Conservation (phyloP, 2,797 vertebrate species). For the Molossus molossus region DNA sequence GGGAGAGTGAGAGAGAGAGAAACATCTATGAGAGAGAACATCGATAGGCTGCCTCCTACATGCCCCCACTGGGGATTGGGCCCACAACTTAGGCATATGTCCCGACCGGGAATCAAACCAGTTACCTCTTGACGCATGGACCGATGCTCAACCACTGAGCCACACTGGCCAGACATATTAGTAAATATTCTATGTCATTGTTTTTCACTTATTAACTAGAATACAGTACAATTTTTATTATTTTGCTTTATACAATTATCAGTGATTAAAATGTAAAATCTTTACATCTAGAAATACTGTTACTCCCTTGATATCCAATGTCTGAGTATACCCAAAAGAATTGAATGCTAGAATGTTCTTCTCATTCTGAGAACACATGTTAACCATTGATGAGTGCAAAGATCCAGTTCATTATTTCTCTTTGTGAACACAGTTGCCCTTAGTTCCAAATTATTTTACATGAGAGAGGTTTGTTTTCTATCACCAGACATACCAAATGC, state of each 20-base stretch:
- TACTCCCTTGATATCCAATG: background rate
- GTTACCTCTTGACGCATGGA: too few relatives aligned
- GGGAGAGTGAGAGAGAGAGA: too few relatives aligned
- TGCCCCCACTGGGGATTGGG: too few relatives aligned
- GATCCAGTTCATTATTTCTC: background rate
- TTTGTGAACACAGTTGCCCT: background rate
- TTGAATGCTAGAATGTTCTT: background rate
- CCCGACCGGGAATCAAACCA: too few relatives aligned
- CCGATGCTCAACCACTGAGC: too few relatives aligned
- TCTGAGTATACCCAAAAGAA: background rate
- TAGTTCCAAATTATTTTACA: background rate
- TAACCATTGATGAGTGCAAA: background rate
- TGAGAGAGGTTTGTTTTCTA: conserved; percentile 28
- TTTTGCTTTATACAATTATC: background rate
- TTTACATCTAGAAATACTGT: background rate
- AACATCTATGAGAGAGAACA: too few relatives aligned
- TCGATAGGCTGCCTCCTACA: too few relatives aligned
- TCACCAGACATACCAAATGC: background rate
- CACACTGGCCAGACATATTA: background rate
- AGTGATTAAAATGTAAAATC: background rate
- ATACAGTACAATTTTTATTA: background rate
- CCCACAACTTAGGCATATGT: too few relatives aligned
- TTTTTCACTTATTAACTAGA: background rate
- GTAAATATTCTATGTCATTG: background rate
- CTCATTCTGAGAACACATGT: background rate